phyloP scores from a whole-genome alignment of 2,888 invertebrate species.

The Acanthopleura granulata region DNA sequence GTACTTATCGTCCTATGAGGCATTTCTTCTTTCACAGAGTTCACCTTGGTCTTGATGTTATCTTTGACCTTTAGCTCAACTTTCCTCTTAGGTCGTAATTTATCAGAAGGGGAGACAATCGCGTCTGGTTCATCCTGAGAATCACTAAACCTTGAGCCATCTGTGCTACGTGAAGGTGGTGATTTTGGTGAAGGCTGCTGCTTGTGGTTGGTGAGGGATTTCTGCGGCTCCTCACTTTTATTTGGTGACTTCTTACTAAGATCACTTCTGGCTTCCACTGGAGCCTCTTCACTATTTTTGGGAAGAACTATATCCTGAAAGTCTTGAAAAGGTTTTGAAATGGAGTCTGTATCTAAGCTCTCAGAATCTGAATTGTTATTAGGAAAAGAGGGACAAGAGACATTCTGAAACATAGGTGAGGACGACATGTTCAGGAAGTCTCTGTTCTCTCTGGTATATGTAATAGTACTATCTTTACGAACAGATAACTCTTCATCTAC shows the following conservation, averaged over 20 bases:
- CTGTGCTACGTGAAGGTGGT: not conserved
- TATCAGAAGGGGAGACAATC: not conserved
- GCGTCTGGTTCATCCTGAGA: not conserved
- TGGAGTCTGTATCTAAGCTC: not conserved
- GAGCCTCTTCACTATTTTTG: not conserved
- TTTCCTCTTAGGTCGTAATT: not conserved
- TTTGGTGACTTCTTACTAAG: not conserved
- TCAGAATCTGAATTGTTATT: not conserved
- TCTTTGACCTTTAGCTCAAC: not conserved
- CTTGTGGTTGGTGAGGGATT: not conserved
- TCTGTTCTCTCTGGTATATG: constrained; percentile 25
- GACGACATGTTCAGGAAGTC: not conserved
- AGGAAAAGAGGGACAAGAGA: not conserved
- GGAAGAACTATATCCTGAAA: not conserved
- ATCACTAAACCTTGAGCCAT: not conserved
- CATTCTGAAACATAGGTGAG: not conserved
- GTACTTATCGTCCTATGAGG: too few species aligned
- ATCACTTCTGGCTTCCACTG: not conserved
- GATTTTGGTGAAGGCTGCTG: not conserved
- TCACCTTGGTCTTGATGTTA: not conserved
- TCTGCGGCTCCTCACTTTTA: not conserved
- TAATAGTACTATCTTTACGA: constrained; percentile 27
- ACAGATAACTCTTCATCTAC: constrained; percentile 23
- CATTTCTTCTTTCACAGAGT: too few species aligned
- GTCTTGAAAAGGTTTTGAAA: not conserved